Evolutionary conservation across 2,888 invertebrate species (phyloP).

Genomic region (Ochlodes sylvanus): DNA sequence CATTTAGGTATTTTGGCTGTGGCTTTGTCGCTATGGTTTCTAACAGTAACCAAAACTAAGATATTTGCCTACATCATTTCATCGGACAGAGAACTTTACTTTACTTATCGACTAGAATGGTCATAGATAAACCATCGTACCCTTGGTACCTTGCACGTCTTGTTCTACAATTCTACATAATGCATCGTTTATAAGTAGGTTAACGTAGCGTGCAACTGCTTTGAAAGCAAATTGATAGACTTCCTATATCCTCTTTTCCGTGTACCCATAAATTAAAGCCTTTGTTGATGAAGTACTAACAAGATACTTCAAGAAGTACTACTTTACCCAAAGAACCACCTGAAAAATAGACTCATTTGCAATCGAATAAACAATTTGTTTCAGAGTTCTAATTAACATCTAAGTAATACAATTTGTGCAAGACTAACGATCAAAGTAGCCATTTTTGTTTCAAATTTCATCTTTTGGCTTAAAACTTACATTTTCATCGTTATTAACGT

Average conservation of each 20-base stretch:
- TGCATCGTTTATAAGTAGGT: slow-evolving; percentile 27
- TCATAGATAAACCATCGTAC: neutral
- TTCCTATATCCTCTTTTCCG: slow-evolving; percentile 36
- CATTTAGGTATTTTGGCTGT: no score
- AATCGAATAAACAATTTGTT: slow-evolving; percentile 2
- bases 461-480: no score
- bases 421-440: no score
- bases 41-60: no score
- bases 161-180: slow-evolving; percentile 14
- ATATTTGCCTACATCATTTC: neutral
- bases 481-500: no score
- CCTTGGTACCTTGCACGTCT: slow-evolving; percentile 13
- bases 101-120: neutral
- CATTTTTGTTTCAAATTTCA: no score
- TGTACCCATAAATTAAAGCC: slow-evolving; percentile 34
- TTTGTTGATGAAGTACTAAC: slow-evolving; percentile 26
- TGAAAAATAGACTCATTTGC: neutral
- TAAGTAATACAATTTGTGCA: no score
- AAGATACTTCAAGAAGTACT: slow-evolving; percentile 16
- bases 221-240: slow-evolving; percentile 31
- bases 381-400: neutral
- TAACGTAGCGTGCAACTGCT: slow-evolving; percentile 35
- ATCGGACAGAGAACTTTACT: neutral
- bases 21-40: no score
- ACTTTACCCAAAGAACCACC: slow-evolving; percentile 3